Percentiles rank a stretch among this genome's conserved stretches.
Conservation (phyloP, 2,888 invertebrate species). For the Argynnis bischoffii region DNA sequence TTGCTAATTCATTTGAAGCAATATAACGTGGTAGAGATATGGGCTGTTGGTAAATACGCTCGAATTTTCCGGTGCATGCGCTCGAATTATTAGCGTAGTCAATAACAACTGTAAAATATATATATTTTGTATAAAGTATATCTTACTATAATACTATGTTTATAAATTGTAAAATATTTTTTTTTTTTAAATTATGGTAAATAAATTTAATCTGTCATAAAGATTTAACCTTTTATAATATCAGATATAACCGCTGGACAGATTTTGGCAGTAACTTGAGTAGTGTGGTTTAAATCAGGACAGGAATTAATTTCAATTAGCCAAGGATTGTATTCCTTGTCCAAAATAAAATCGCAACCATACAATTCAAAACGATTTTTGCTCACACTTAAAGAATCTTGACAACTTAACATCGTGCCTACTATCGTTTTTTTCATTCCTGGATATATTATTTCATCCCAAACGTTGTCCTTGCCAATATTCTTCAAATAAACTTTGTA, state of each 20-base stretch:
- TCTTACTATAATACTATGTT: not conserved
- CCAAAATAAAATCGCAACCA: constrained; percentile 96
- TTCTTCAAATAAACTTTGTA: constrained; percentile 85
- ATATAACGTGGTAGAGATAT: constrained; percentile 59
- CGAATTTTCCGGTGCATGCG: constrained; percentile 83
- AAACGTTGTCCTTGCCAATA: constrained; percentile 83
- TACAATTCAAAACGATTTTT: constrained; percentile 93
- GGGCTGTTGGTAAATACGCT: constrained; percentile 76
- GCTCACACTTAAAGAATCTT: constrained; percentile 86
- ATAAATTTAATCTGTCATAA: not conserved
- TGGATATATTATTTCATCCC: constrained; percentile 89
- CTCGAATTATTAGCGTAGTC: constrained; percentile 66
- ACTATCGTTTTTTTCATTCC: constrained; percentile 92
- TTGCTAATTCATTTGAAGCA: constrained; percentile 52
- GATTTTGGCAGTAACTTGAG: constrained; percentile 90
- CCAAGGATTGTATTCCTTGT: constrained; percentile 92
- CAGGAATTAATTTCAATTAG: constrained; percentile 96
- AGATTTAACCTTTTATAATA: constrained; percentile 88
- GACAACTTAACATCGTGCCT: constrained; percentile 90
- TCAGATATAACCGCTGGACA: constrained; percentile 92
- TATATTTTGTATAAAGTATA: not conserved
- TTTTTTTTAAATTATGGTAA: not conserved
- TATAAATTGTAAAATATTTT: not conserved
- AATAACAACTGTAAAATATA: constrained; percentile 74
- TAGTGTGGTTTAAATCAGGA: constrained; percentile 91